Base-by-base conservation (phyloP, 2,888 invertebrate genomes). In the Drosophila flavopinicola region DNA sequence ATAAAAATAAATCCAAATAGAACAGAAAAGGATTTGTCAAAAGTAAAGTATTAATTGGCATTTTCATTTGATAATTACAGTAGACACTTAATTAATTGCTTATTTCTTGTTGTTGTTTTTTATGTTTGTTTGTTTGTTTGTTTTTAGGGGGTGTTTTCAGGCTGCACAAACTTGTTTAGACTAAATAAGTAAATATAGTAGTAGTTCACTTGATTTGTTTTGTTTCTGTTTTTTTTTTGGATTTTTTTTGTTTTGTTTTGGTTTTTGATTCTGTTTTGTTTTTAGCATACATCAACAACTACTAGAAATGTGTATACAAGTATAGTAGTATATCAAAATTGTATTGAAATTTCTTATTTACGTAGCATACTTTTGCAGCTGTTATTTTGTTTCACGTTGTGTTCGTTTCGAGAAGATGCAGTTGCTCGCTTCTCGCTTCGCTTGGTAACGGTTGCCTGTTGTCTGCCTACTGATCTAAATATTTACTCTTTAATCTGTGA, bases 401-500 rank as follows among this genome's bases (percentile, higher is more conserved):
- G 37, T 41, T 65, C 48, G 37, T 48, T 33, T 53, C 39, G 32
- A 42, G 37, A 41, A 17, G 20, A 3, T 20, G 20, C 20, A 20
- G 20, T 47, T 66, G 39, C 23, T 44, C 59, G 30, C 29, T 64
- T 65, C 48, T 58, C 59, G 49, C 45, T 24, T 56, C 48, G 39
- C 48, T 66, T 49, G 52, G 20, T 58, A 23, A 58, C 25, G 37
- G 33, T 52, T 38, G 56, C 42, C 45, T 64, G 51, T 59, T 44
- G 54, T 70, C 44, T 71, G 61, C 37, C 86, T 88, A 90, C 69
- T 90, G 84, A 87, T 90, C 90, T 87, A 91, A 83, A 90, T 90
- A 91, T 91, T 91, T 91, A 87, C 88, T 90, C 88, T 91, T 90
- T 90, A 91, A 88, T 91, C 89, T 91, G 87, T 89, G 90, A 91